Evolutionary conservation across 2,888 invertebrate species (phyloP), one percentile per base, ranked within the genome.

Genomic region (Acanthacorydalis orientalis): DNA sequence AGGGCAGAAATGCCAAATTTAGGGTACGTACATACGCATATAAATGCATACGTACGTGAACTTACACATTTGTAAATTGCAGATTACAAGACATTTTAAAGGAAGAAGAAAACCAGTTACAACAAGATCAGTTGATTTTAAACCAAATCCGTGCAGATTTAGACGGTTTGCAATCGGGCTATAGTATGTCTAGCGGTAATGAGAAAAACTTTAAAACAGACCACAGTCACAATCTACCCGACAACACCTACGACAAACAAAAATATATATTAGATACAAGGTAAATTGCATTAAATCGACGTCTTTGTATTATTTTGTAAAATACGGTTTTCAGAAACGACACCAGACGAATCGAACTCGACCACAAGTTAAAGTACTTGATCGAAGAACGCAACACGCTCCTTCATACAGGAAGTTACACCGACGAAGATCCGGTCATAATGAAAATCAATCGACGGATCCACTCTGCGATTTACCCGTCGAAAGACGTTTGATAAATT

Each of bases 401-500:
- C n/a, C 50, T 64, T 31, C 61, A 59, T 48, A 63, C 64, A 9
- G 60, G 61, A 49, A 47, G 43, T 35, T 47, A 47, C 31, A 56
- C 54, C 0, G 56, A 52, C 31, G 57, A 65, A 12, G 63, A 65
- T 48, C 49, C 52, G 2, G 53, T 62, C 12, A 63, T 65, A 48
- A 51, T 58, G 7, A 63, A 60, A 55, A 52, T 65, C 34, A 59
- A 64, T 38, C 51, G 56, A 31, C 60, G 64, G 52, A 63, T 64
- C 9, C 12, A 40, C n/a, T 31, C 10, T n/a, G 31, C 33, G n/a
- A 44, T 35, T 15, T 23, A 23, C 6, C 23, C 23, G 6, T 23
- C 23, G 6, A 23, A 23, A 23, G 3, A 23, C 6, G 6, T 23
- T 23, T 23, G 23, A 23, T 23, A 23, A 23, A 23, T 23, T 23